These are phyloP conservation scores for Plotosus lineatus DNA, from an alignment of 2,113 vertebrate species.

Conservation along the genomic window DNA sequence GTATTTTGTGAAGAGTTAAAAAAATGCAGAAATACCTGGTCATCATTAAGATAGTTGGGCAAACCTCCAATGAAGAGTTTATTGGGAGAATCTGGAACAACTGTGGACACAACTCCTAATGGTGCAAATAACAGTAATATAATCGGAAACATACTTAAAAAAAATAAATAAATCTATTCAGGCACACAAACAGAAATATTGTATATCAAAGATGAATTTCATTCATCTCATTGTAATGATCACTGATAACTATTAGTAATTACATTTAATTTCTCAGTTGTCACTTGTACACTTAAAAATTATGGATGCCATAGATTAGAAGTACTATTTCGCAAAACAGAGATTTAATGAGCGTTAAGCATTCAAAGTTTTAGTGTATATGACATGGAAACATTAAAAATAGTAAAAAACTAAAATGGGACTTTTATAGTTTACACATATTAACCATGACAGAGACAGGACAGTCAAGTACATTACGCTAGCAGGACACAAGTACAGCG, in stretches of 20 bases:
- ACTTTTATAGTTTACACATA: too few species aligned
- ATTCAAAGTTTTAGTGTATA: too few species aligned
- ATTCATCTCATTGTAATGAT: background rate
- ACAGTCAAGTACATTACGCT: too few species aligned
- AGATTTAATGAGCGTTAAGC: too few species aligned
- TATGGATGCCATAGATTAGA: too few species aligned
- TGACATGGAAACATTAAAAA: too few species aligned
- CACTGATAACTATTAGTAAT: background rate
- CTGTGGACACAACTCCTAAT: slow-evolving; percentile 75
- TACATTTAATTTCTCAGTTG: background rate
- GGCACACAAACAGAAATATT: background rate
- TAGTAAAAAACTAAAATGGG: too few species aligned
- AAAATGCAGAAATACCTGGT: slow-evolving; percentile 68
- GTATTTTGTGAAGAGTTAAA: slow-evolving; percentile 4
- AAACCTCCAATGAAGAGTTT: slow-evolving; percentile 78
- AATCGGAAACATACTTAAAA: background rate
- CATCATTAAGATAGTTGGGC: slow-evolving; percentile 76
- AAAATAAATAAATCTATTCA: background rate
- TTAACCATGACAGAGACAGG: too few species aligned
- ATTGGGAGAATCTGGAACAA: slow-evolving; percentile 76
- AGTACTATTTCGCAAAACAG: too few species aligned
- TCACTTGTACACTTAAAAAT: background rate
- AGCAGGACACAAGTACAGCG: too few species aligned
- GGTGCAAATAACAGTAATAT: background rate
- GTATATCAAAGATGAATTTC: background rate